These are phyloP conservation scores for Cotesia typhae DNA, from an alignment of 1,140 invertebrate genomes.

Conservation along the genomic window DNA sequence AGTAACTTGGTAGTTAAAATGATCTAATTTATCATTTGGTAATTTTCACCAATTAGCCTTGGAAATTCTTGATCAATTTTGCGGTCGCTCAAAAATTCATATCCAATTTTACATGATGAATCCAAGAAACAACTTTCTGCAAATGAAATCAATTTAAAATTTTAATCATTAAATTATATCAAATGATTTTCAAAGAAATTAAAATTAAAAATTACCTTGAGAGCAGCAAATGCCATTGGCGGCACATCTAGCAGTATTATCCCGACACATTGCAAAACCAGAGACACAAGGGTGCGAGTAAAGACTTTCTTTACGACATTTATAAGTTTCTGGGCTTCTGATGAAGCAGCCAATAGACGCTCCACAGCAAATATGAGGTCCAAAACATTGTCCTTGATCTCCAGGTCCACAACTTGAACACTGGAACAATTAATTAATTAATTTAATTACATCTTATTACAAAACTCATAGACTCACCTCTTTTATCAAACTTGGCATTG, in stretches of 20 bases:
- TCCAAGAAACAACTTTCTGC: constrained; percentile 62
- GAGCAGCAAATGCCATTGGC: constrained; percentile 66
- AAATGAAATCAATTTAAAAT: constrained; percentile 37
- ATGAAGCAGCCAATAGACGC: constrained; percentile 65
- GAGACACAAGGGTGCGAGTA: constrained; percentile 62
- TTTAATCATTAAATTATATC: constrained; percentile 7
- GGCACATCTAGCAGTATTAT: constrained; percentile 66
- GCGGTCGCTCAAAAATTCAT: constrained; percentile 45
- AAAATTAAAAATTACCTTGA: constrained; percentile 59
- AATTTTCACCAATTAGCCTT: constrained; percentile 45
- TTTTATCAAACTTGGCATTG: constrained; percentile 49
- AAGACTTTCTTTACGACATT: constrained; percentile 61
- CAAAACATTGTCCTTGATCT: constrained; percentile 65
- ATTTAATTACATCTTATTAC: neutral
- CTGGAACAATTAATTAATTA: constrained; percentile 48
- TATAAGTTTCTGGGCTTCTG: constrained; percentile 63
- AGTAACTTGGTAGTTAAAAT: no score
- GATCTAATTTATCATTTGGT: constrained; percentile 16
- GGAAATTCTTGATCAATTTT: constrained; percentile 49
- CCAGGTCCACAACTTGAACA: constrained; percentile 65
- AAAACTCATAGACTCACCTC: constrained; percentile 47
- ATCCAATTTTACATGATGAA: constrained; percentile 52
- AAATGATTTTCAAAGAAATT: constrained; percentile 11
- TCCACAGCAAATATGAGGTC: constrained; percentile 67
- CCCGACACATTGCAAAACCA: constrained; percentile 64